Evolutionary conservation across 2,797 vertebrate species (phyloP), one percentile per base, ranked within the genome.

Genomic region (Microctenopoma stevenorrisi): DNA sequence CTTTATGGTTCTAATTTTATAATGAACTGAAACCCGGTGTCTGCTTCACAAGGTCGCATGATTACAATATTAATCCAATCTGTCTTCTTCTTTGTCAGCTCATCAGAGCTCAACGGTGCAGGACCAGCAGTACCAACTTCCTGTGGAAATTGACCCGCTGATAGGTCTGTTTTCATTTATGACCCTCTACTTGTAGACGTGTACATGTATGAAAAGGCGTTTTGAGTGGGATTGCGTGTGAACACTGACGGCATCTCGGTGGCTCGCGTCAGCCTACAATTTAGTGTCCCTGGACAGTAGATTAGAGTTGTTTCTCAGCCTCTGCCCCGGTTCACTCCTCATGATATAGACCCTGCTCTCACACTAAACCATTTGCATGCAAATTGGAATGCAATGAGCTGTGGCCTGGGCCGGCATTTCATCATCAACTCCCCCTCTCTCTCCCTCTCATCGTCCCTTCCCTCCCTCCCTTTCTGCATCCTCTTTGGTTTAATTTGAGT

Each of bases 311-410:
- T 97, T 97, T 96, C 96, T 97, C 96, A 96, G 94, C 96, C 82
- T 66, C 70, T 84, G 83, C 83, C 79, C 86, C 81, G 46, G 84
- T 86, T 88, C 86, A 76, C 86, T 85, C 76, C 68, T 78, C 76
- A 66, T 88, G 92, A 91, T 89, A 83, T 95, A 95, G 95, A 93
- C 95, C 95, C 95, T 94, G 95, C 96, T 96, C 95, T 95, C 95
- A 92, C 94, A 94, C 96, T 94, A 95, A 96, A 94, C 95, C 96
- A 99, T 99, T 99, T 99, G 97, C 97, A 99, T 99, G 96, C 97
- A 99, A 99, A 99, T 99, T 98, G 96, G 96, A 99, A 98, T 96
- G 96, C 97, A 98, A 97, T 98, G 97, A 98, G 97, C 97, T 98
- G 97, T 98, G 95, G 96, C 95, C 96, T 94, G 91, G 94, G 82